phyloP scores from a whole-genome alignment of 2,888 invertebrate genomes.

The Leptinotarsa tumamoca region DNA sequence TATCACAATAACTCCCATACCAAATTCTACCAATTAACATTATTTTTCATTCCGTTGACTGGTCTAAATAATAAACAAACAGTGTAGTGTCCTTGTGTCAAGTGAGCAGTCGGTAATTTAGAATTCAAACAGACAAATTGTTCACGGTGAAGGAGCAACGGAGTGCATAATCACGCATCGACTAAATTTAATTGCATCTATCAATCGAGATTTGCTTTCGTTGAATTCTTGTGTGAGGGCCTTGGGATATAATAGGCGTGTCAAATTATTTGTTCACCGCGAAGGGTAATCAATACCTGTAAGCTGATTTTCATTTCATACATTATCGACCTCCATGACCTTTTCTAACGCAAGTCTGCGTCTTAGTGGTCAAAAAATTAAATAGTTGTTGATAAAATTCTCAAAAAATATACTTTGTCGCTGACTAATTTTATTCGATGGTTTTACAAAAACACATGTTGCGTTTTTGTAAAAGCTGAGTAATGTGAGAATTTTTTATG shows the following conservation, averaged over 20 bases:
- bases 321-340: neutral
- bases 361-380: too few species aligned
- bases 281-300: constrained; percentile 9
- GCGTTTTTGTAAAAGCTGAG: too few species aligned
- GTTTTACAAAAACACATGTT: too few species aligned
- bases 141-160: constrained; percentile 34
- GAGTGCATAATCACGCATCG: constrained; percentile 37
- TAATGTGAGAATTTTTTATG: too few species aligned
- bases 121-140: constrained; percentile 34
- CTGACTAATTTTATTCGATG: too few species aligned
- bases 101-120: constrained; percentile 31
- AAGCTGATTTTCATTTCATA: constrained; percentile 2
- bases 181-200: constrained; percentile 35
- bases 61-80: constrained; percentile 15
- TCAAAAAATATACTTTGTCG: too few species aligned
- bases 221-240: constrained; percentile 23
- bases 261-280: constrained; percentile 19
- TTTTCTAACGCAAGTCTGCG: too few species aligned
- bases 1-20: neutral
- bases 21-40: neutral
- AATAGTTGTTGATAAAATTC: too few species aligned
- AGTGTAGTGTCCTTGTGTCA: constrained; percentile 31
- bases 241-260: constrained; percentile 12
- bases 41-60: constrained; percentile 1
- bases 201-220: constrained; percentile 35